Percentiles rank a stretch among this genome's conserved stretches.
These are phyloP conservation scores for Drosophila multiciliata DNA, from an alignment of 2,888 invertebrate genomes.

Conservation along the genomic window DNA sequence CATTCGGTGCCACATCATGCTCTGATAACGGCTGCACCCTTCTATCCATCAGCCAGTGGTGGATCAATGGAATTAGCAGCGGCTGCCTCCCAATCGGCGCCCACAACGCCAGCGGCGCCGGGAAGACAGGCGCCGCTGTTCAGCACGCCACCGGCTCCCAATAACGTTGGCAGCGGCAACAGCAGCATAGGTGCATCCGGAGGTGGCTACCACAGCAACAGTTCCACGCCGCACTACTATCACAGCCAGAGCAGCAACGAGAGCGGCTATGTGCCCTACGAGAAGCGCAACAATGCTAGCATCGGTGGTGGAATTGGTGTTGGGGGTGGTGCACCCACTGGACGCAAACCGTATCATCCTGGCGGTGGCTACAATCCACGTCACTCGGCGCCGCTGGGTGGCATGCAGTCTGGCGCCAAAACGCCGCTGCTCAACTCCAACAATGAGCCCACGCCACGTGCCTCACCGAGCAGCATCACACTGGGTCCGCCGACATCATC, in stretches of 20 bases:
- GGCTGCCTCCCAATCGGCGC: slow-evolving; percentile 83
- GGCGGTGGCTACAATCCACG: slow-evolving; percentile 69
- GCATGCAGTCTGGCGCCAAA: slow-evolving; percentile 66
- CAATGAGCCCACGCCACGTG: slow-evolving; percentile 78
- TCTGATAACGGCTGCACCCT: slow-evolving; percentile 82
- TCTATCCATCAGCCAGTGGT: slow-evolving; percentile 75
- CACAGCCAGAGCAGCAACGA: slow-evolving; percentile 69
- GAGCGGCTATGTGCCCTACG: slow-evolving; percentile 66
- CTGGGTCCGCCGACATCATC: slow-evolving; percentile 49
- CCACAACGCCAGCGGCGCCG: slow-evolving; percentile 83
- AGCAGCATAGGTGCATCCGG: slow-evolving; percentile 18
- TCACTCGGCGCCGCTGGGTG: slow-evolving; percentile 63
- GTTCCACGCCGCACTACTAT: slow-evolving; percentile 82
- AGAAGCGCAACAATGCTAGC: slow-evolving; percentile 74
- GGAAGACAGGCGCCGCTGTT: slow-evolving; percentile 83
- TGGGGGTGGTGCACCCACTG: slow-evolving; percentile 18
- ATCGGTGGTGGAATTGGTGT: slow-evolving; percentile 16
- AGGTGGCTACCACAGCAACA: slow-evolving; percentile 74
- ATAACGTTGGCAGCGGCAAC: slow-evolving; percentile 44
- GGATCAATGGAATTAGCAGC: slow-evolving; percentile 49
- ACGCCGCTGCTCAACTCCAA: slow-evolving; percentile 74
- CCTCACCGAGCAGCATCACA: slow-evolving; percentile 75
- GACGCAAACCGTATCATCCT: slow-evolving; percentile 66
- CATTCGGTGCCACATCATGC: slow-evolving; percentile 81
- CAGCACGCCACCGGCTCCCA: slow-evolving; percentile 84